phyloP scores from a whole-genome alignment of 2,888 invertebrate genomes.

The Lasioglossum zephyrum region DNA sequence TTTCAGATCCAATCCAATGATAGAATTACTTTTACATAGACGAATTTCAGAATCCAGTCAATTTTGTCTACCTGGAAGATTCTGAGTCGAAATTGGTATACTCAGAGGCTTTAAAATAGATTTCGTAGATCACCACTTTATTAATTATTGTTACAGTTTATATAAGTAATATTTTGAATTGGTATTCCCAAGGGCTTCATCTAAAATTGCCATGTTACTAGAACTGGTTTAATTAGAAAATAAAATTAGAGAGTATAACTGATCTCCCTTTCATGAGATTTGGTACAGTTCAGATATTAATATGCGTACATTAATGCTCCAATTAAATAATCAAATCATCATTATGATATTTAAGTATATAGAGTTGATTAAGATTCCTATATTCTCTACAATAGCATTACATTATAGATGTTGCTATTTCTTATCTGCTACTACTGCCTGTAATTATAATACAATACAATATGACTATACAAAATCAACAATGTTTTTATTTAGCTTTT shows the following conservation, averaged over 20 bases:
- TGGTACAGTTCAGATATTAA: background rate
- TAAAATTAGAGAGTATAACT: background rate
- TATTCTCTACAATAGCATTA: constrained; percentile 5
- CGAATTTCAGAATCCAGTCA: background rate
- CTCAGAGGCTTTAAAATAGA: background rate
- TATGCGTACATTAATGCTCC: background rate
- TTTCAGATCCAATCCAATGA: background rate
- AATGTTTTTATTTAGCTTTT: background rate
- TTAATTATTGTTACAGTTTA: background rate
- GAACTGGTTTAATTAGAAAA: background rate
- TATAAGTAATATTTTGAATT: background rate
- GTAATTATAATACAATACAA: background rate
- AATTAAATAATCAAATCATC: background rate
- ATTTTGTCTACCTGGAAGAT: background rate
- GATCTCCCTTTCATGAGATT: background rate
- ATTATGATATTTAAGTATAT: background rate
- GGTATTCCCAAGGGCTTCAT: background rate
- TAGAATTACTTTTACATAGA: background rate
- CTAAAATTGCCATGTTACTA: background rate
- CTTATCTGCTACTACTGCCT: background rate
- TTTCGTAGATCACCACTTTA: background rate
- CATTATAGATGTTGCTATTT: background rate
- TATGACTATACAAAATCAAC: background rate
- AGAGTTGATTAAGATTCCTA: background rate
- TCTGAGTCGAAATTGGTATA: background rate